Conservation (phyloP, 1,140 invertebrate genomes). For the Linepithema humile region DNA sequence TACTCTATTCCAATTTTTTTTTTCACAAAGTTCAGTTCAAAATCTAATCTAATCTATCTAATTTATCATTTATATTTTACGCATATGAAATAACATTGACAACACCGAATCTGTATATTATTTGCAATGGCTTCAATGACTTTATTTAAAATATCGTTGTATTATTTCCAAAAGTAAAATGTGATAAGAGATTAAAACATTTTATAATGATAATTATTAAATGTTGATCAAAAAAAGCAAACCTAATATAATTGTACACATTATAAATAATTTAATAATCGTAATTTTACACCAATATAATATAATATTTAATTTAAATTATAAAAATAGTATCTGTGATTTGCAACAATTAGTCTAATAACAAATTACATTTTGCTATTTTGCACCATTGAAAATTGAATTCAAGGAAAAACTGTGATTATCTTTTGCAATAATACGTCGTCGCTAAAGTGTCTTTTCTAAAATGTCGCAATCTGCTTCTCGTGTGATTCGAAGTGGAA, state of each 20-base stretch:
- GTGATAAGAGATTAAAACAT: background rate
- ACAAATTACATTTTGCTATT: background rate
- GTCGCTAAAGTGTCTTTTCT: background rate
- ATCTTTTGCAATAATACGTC: background rate
- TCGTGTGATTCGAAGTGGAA: background rate
- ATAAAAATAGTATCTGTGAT: too few relatives aligned
- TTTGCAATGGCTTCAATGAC: background rate
- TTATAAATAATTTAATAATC: background rate
- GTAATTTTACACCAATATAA: too few relatives aligned
- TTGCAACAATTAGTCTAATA: background rate
- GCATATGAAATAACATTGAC: background rate
- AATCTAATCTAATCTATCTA: too few relatives aligned
- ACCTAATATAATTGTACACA: background rate
- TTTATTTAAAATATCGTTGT: background rate
- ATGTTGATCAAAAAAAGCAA: background rate
- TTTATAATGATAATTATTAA: conserved; percentile 1
- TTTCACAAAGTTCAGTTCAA: background rate
- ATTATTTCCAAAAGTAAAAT: background rate
- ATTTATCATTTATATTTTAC: background rate
- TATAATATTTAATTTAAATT: too few relatives aligned
- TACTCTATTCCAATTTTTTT: background rate
- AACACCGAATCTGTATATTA: background rate
- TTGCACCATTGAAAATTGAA: background rate
- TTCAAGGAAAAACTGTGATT: background rate
- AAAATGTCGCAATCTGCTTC: background rate